A percentile compares a stretch with the other conserved stretches of the same genome.
phyloP scores from a whole-genome alignment of 1,140 invertebrate species.

The Anthonomus grandis region DNA sequence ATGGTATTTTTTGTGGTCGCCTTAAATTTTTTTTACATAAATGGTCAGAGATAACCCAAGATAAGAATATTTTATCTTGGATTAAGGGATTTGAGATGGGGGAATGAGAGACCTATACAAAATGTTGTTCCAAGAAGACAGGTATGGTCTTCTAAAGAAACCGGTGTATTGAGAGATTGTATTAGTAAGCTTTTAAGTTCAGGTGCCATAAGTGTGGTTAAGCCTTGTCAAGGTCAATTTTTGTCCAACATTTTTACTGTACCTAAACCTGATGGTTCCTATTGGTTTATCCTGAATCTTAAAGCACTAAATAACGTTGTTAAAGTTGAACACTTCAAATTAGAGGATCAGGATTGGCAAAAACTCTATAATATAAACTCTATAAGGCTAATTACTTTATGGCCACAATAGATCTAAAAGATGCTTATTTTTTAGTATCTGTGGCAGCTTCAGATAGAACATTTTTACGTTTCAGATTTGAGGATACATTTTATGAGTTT shows the following conservation, averaged over 20 bases:
- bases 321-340: constrained; percentile 29
- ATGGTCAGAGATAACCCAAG: no score
- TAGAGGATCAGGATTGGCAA: constrained; percentile 6
- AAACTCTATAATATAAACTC: constrained; percentile 26
- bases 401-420: no score
- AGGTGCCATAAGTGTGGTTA: background rate
- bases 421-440: no score
- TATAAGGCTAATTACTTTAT: constrained; percentile 35
- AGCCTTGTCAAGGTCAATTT: background rate
- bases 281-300: constrained; percentile 40
- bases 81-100: background rate
- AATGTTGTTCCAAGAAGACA: background rate
- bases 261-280: background rate
- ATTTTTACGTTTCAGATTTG: constrained; percentile 31
- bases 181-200: background rate
- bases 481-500: constrained; percentile 31
- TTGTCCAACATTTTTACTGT: background rate
- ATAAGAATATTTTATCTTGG: no score
- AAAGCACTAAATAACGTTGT: constrained; percentile 38
- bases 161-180: background rate
- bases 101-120: background rate
- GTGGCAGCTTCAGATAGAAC: constrained; percentile 12
- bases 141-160: background rate
- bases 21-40: no score
- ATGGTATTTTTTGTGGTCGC: no score